phyloP scores from a whole-genome alignment of 35 echinoderm and acorn worm species.

The Apostichopus parvimensis region DNA sequence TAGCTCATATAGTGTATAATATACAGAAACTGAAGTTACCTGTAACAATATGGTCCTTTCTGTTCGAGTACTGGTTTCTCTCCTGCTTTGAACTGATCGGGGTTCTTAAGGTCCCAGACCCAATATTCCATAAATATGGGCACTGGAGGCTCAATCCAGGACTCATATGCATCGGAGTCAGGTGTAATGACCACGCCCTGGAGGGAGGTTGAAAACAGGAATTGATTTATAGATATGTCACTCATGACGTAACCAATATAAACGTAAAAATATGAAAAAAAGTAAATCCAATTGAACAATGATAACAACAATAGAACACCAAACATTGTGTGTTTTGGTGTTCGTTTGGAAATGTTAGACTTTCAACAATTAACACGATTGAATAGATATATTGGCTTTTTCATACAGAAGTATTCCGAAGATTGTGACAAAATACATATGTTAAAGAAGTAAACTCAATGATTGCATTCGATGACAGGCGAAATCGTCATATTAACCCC shows the following conservation, averaged over 20 bases:
- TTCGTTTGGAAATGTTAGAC: too few species aligned
- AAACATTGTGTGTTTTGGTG: too few species aligned
- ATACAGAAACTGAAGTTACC: conserved; percentile 43
- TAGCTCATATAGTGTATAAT: too few species aligned
- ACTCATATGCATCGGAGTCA: conserved; percentile 56
- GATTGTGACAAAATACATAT: too few species aligned
- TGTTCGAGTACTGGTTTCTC: conserved; percentile 66
- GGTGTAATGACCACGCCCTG: conserved; percentile 38
- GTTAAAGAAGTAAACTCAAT: too few species aligned
- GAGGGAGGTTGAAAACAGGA: background rate
- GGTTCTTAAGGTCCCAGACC: conserved; percentile 86
- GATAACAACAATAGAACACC: too few species aligned
- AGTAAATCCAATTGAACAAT: background rate
- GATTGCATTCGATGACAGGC: too few species aligned
- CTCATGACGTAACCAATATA: too few species aligned
- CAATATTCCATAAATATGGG: conserved; percentile 92
- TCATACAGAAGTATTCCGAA: too few species aligned
- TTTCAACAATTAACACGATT: too few species aligned
- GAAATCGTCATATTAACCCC: too few species aligned
- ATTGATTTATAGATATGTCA: background rate
- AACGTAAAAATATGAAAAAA: background rate
- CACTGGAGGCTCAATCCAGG: conserved; percentile 76
- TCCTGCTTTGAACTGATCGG: conserved; percentile 77
- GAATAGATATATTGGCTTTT: too few species aligned
- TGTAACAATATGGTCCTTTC: conserved; percentile 92